Percentiles rank a stretch among this genome's conserved stretches.
These are phyloP conservation scores for Synaphobranchus kaupii DNA, from an alignment of 2,797 vertebrate genomes.

Conservation along the genomic window DNA sequence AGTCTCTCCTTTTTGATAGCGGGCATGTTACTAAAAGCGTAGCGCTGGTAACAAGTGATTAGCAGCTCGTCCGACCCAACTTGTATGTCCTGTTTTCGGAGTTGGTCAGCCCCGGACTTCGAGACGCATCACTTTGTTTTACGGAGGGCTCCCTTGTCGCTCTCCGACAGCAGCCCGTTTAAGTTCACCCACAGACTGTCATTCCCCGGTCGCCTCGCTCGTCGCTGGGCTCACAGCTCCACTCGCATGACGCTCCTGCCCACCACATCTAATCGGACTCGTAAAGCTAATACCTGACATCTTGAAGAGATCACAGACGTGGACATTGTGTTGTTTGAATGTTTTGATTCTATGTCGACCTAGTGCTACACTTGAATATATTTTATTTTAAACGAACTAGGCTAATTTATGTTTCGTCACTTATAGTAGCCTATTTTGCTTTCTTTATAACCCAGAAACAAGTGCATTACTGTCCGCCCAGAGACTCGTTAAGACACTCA, in stretches of 20 bases:
- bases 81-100: slow-evolving; percentile 67
- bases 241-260: slow-evolving; percentile 65
- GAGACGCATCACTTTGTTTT: slow-evolving; percentile 66
- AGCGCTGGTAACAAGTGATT: slow-evolving; percentile 72
- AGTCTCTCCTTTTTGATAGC: slow-evolving; percentile 94
- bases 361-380: slow-evolving; percentile 32
- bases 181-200: slow-evolving; percentile 76
- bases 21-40: slow-evolving; percentile 83
- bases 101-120: slow-evolving; percentile 71
- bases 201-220: slow-evolving; percentile 63
- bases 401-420: neutral
- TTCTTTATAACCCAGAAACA: slow-evolving; percentile 15
- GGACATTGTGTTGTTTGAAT: slow-evolving; percentile 72
- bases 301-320: slow-evolving; percentile 72
- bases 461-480: neutral
- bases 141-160: slow-evolving; percentile 72
- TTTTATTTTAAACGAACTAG: neutral
- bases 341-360: slow-evolving; percentile 64
- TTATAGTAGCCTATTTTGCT: neutral
- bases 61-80: slow-evolving; percentile 63
- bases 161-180: slow-evolving; percentile 65
- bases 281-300: slow-evolving; percentile 80
- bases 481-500: slow-evolving; percentile 13
- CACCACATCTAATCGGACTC: slow-evolving; percentile 79
- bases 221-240: slow-evolving; percentile 68